Evolutionary conservation across 2,888 invertebrate genomes (phyloP).

Genomic region (Leptopterna dolabrata): DNA sequence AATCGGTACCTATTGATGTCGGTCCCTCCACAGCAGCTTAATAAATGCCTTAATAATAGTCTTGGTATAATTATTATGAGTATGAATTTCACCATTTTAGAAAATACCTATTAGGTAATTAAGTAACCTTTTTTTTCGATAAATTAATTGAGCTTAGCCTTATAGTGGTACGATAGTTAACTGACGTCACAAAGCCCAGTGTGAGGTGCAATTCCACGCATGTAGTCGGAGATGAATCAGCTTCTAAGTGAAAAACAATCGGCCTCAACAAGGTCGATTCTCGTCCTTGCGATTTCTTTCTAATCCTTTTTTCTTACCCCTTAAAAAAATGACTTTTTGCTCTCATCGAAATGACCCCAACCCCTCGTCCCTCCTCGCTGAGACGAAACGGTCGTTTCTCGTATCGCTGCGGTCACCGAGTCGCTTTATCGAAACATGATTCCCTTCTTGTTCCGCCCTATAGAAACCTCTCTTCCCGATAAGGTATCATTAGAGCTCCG

Average conservation of each 20-base stretch:
- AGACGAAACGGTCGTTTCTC: background rate
- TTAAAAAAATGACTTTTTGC: background rate
- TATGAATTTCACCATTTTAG: too few relatives aligned
- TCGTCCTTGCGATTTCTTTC: background rate
- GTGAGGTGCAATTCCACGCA: background rate
- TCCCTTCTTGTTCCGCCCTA: background rate
- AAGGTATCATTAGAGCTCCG: conserved; percentile 8
- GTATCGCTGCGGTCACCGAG: background rate
- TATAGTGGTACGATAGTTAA: too few relatives aligned
- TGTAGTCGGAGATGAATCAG: background rate
- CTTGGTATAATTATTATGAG: too few relatives aligned
- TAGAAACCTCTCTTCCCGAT: background rate
- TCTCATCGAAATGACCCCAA: background rate
- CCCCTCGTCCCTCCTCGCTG: background rate
- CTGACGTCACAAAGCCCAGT: background rate
- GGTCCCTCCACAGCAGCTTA: too few relatives aligned
- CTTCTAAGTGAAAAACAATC: background rate
- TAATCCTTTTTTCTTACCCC: background rate
- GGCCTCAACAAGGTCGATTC: background rate
- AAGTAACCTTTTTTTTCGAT: too few relatives aligned
- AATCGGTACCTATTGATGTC: too few relatives aligned
- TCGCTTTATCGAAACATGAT: conserved; percentile 2
- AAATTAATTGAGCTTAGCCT: too few relatives aligned
- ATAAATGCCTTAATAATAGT: too few relatives aligned
- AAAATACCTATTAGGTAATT: too few relatives aligned